Percentiles rank a stretch among this genome's conserved stretches.
phyloP scores from a whole-genome alignment of 2,888 invertebrate genomes.

The Pseudococcus jackbeardsleyi region DNA sequence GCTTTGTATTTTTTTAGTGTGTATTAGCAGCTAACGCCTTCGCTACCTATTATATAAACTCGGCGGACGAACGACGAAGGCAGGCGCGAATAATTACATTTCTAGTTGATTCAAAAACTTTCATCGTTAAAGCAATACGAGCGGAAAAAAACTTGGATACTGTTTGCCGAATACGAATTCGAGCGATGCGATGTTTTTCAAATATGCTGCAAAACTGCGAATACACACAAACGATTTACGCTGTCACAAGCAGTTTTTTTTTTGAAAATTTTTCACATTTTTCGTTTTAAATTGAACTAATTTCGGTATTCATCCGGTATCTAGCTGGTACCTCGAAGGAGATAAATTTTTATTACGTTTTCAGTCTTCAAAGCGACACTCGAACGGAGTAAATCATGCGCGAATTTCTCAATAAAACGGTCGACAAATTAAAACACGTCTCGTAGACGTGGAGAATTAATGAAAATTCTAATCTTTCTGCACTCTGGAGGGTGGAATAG shows the following conservation, averaged over 20 bases:
- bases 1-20: neutral
- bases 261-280: constrained; percentile 37
- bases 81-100: constrained; percentile 44
- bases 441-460: neutral
- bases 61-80: neutral
- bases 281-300: constrained; percentile 24
- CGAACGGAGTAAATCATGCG: constrained; percentile 14
- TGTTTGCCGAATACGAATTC: constrained; percentile 35
- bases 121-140: constrained; percentile 37
- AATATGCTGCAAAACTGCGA: constrained; percentile 34
- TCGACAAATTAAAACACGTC: constrained; percentile 23
- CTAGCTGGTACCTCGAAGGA: neutral
- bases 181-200: constrained; percentile 31
- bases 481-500: neutral
- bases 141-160: constrained; percentile 35
- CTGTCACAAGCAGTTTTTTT: constrained; percentile 46
- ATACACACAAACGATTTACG: constrained; percentile 33
- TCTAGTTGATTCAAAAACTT: constrained; percentile 38
- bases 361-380: constrained; percentile 2
- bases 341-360: constrained; percentile 30
- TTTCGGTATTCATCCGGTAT: constrained; percentile 4
- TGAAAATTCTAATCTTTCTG: neutral
- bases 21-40: neutral
- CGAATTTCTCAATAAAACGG: neutral
- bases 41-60: constrained; percentile 29